phyloP scores from a whole-genome alignment of 1,140 invertebrate species.

The Trachymyrmex cornetzi region DNA sequence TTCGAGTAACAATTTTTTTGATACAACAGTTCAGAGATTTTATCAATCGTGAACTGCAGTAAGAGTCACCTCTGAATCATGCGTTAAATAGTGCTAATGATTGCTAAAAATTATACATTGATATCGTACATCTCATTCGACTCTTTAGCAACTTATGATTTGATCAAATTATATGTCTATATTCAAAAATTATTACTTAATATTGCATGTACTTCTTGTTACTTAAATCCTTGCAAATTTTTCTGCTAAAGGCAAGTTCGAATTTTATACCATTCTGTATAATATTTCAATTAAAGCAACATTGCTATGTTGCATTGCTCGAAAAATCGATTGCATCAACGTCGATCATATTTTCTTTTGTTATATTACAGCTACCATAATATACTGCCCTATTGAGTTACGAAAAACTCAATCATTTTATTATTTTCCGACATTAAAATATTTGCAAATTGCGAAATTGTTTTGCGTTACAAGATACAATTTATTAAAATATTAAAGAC shows the following conservation, averaged over 20 bases:
- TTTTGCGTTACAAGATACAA: background rate
- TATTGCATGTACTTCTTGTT: background rate
- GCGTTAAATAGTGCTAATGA: background rate
- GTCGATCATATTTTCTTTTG: background rate
- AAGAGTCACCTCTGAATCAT: background rate
- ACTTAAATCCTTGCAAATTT: background rate
- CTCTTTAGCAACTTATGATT: conserved; percentile 2
- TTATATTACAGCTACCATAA: background rate
- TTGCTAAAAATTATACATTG: background rate
- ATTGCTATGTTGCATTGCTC: conserved; percentile 8
- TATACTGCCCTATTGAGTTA: conserved; percentile 7
- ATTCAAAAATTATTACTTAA: conserved; percentile 9
- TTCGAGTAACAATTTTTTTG: background rate
- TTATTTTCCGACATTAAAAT: conserved; percentile 10
- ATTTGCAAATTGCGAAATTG: conserved; percentile 15
- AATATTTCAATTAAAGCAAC: conserved; percentile 13
- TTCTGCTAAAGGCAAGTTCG: background rate
- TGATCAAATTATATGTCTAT: background rate
- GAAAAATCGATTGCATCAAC: conserved; percentile 41
- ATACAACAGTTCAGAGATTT: background rate
- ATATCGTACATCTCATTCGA: background rate
- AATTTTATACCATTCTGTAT: conserved; percentile 24
- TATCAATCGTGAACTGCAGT: background rate
- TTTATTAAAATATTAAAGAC: conserved; percentile 34
- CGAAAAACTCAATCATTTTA: background rate